Percentiles rank a stretch among this genome's conserved stretches.
Evolutionary conservation across 1,140 invertebrate genomes (phyloP).

Genomic region (Trichonephila clavata): DNA sequence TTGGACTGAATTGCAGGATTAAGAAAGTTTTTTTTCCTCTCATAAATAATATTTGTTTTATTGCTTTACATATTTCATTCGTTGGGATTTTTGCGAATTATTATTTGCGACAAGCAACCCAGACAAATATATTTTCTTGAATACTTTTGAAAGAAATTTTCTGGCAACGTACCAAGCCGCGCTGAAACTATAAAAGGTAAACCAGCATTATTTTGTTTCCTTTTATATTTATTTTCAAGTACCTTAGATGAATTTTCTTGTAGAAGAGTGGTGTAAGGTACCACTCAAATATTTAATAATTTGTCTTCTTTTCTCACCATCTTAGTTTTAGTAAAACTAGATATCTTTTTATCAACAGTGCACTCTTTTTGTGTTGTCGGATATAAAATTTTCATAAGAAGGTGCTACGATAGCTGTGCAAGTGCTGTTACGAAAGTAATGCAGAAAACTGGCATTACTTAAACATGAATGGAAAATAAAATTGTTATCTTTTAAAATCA

Average conservation of each 20-base stretch:
- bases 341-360: neutral
- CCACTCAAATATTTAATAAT: neutral
- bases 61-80: constrained; percentile 38
- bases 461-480: neutral
- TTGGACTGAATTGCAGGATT: constrained; percentile 13
- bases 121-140: constrained; percentile 21
- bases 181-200: constrained; percentile 27
- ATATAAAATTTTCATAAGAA: neutral
- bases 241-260: neutral
- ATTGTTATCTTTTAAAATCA: neutral
- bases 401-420: neutral
- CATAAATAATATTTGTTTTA: constrained; percentile 27
- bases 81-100: constrained; percentile 18
- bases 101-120: constrained; percentile 16
- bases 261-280: neutral
- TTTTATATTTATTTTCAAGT: constrained; percentile 19
- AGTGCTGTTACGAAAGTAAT: neutral
- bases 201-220: constrained; percentile 27
- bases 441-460: neutral
- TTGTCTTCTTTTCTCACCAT: neutral
- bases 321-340: neutral
- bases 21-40: neutral
- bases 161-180: neutral
- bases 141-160: constrained; percentile 21
- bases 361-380: neutral